Evolutionary conservation across 2,113 vertebrate genomes (phyloP).

Genomic region (Murina feae): DNA sequence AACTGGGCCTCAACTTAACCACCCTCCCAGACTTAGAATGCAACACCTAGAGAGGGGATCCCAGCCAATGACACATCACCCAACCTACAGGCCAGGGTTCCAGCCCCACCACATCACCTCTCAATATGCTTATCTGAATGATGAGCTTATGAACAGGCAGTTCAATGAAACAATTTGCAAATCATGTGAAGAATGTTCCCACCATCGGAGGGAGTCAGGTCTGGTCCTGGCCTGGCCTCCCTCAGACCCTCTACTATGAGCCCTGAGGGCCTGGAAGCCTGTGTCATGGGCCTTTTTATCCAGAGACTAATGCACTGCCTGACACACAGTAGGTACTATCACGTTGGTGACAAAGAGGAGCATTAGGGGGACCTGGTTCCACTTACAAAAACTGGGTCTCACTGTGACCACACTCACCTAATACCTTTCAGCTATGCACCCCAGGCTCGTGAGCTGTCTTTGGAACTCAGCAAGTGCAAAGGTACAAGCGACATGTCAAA

Average conservation of each 20-base stretch:
- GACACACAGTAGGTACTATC: fast-evolving
- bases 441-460: neutral
- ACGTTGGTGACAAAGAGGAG: neutral
- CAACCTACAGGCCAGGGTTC: neutral
- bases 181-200: neutral
- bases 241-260: neutral
- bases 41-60: neutral
- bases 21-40: neutral
- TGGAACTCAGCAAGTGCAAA: neutral
- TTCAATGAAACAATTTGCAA: neutral
- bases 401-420: fast-evolving
- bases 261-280: fast-evolving
- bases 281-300: neutral
- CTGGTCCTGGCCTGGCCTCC: neutral
- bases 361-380: fast-evolving
- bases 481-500: fast-evolving
- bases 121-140: neutral
- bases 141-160: neutral
- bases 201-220: too few relatives aligned
- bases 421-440: too few relatives aligned
- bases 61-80: neutral
- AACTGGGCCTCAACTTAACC: too few relatives aligned
- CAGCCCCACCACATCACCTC: neutral
- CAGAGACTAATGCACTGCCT: fast-evolving
- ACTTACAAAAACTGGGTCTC: neutral